Evolutionary conservation across 2,113 vertebrate genomes (phyloP), one percentile per base, ranked within the genome.

Genomic region (Aegithalos caudatus): DNA sequence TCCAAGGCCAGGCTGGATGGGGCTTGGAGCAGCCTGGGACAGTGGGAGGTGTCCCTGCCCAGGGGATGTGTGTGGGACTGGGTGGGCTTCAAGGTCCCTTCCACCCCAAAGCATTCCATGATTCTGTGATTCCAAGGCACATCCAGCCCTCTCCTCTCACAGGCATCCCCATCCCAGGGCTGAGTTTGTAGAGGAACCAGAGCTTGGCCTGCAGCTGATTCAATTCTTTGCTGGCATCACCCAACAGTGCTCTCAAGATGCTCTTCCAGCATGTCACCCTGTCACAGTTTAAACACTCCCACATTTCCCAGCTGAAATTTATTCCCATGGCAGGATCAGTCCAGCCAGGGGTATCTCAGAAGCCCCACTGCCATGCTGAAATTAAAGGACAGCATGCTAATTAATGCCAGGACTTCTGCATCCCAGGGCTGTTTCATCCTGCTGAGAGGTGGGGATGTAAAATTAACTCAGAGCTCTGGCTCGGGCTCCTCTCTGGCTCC

Each of bases 1-100:
- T 0, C 14, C 40, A 25, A 40, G 11, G 14, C 61, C 28, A 22
- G 45, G 38, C 0, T 38, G 61, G 66, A 23, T 0, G 0, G 31
- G 50, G 18, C 14, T 81, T 2, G 67, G 54, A 54, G n/a, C 21
- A 25, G 0, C n/a, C 54, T 61, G 87, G 53, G 29, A 2, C 0
- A 12, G 53, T 10, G 70, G n/a, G 0, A 60, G 7, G 11, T 18
- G 70, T 53, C 61, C 29, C 69, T 74, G 20, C 16, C 53, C 20
- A 54, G n/a, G 24, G 21, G 5, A n/a, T n/a, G n/a, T n/a, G n/a
- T n/a, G 9, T 22, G 70, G 29, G 0, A 54, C 12, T 14, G 14
- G 61, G 27, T 2, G 61, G 18, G 11, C 4, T 74, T 19, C 22
- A 22, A 28, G 10, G 10, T 45, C 33, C 7, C 13, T 66, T 66